Base-by-base conservation (phyloP, 2,888 invertebrate genomes). In the Pammene aurita region DNA sequence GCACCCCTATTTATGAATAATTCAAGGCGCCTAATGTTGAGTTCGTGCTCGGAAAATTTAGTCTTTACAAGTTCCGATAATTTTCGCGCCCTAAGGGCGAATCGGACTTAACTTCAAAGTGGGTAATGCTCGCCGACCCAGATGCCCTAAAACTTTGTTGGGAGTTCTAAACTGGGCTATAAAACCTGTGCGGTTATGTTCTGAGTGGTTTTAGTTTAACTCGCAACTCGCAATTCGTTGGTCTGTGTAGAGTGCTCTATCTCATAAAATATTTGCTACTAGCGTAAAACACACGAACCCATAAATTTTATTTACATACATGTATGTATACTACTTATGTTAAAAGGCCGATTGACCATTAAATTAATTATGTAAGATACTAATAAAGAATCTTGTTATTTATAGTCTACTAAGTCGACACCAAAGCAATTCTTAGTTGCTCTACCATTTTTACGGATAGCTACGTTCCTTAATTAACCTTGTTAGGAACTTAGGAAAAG, bases 1-100 rank as follows among this genome's bases (percentile, higher is more conserved):
- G 69, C 71, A 76, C 70, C 73, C 66, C 73, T 73, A 78, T 78
- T 78, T 78, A 83, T 86, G 81, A 85, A 86, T 87, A 79, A 87
- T 85, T 84, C 83, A 85, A 75, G 74, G 16, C 76, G 76, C 72
- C 69, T 80, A 81, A 82, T 81, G 82, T 80, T 77, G 80, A 80
- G 75, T 82, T 80, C 76, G 80, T 80, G 78, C 75, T 79, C 76
- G 79, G 80, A 82, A 83, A 83, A 80, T 81, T 81, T 79, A 72
- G 74, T 58, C 75, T 79, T 79, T 75, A 76, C 61, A 78, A 82
- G 77, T 79, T 80, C 76, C 73, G 73, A 79, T 79, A 78, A 76
- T 78, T 75, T 71, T 64, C 44, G 46, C 50, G 57, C 44, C 52
- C 52, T 58, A 35, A 68, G 57, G 56, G 52, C 13, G 68, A 73